Evolutionary conservation across 2,797 vertebrate species (phyloP), one percentile per base, ranked within the genome.

Genomic region (Strix occidentalis): DNA sequence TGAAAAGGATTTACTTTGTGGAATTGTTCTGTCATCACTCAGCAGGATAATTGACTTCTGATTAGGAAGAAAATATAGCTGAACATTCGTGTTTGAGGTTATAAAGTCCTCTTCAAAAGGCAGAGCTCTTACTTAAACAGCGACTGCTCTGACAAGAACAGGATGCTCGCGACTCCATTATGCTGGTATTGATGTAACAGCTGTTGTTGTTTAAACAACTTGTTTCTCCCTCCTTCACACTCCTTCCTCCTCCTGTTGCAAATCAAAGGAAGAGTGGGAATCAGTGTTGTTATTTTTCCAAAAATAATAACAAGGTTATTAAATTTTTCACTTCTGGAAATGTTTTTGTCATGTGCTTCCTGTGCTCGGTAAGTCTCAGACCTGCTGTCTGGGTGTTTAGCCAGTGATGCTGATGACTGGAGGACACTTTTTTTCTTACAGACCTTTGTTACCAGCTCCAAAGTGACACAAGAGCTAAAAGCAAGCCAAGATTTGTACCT

Each of bases 201-300:
- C 93, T 96, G 89, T 5, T 90, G 45, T 83, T 90, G 89, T 90
- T 95, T 82, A 56, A 89, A 86, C 84, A 87, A 50, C 66, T 91
- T 84, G 29, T 71, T 87, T 72, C 64, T 87, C 28, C 39, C 74
- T 90, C 53, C 64, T 89, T 80, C 56, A 37, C 15, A 4, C 56
- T 81, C 75, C 74, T 95, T 66, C 84, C 28, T 89, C 78, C 84
- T 93, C 65, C 87, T 76, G 39, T 63, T 85, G 80, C 65, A 82
- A 81, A 91, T 72, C 69, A 94, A 76, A 95, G 81, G 80, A 58
- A 41, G 68, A 83, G 43, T 78, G 64, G 86, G 93, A 89, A 87
- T 87, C 48, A 2, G 19, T 29, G 79, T 12, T 91, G 82, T 39
- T 95, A 2, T 69, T 89, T 63, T 48, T 35, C 63, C 6, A 45